Percentiles rank a stretch among this genome's conserved stretches.
These are phyloP conservation scores for Xanthorhoe designata DNA, from an alignment of 2,888 invertebrate genomes.

Conservation along the genomic window DNA sequence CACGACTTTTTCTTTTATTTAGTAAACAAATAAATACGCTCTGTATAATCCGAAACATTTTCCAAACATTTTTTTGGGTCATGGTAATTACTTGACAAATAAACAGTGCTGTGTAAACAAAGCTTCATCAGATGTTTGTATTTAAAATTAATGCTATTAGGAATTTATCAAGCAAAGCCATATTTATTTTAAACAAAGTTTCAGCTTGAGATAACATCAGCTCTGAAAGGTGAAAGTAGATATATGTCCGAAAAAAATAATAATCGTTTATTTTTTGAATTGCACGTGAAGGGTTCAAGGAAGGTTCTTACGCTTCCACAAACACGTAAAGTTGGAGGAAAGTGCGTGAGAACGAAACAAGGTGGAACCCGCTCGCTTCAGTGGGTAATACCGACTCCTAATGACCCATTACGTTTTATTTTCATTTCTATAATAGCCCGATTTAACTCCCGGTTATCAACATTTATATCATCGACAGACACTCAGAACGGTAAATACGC, in stretches of 20 bases:
- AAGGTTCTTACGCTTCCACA: conserved; percentile 63
- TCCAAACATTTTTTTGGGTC: too few species aligned
- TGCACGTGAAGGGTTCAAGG: conserved; percentile 62
- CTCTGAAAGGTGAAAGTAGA: conserved; percentile 21
- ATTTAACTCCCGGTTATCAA: conserved; percentile 67
- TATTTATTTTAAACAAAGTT: conserved; percentile 12
- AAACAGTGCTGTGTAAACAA: conserved; percentile 1
- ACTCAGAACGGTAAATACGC: conserved; percentile 59
- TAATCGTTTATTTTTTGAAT: conserved; percentile 57
- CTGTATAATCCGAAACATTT: too few species aligned
- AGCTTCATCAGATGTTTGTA: conserved; percentile 10
- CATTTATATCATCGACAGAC: conserved; percentile 66
- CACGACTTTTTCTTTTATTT: not conserved
- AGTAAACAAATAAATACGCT: not conserved
- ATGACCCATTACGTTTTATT: conserved; percentile 70
- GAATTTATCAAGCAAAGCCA: conserved; percentile 1
- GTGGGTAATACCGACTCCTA: conserved; percentile 57
- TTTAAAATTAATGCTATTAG: not conserved
- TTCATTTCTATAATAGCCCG: conserved; percentile 65
- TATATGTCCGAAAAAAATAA: conserved; percentile 39
- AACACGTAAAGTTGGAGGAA: conserved; percentile 59
- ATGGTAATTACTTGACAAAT: not conserved
- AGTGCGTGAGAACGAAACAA: conserved; percentile 75
- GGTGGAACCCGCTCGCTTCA: conserved; percentile 60
- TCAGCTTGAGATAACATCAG: conserved; percentile 20